These are phyloP conservation scores for fruit fly (Drosophila melanogaster) DNA, from an alignment of 1,140 invertebrate genomes.

Conservation along the genomic window Release_6_plus_ISO1_MT NT_037436.4:3055501-3056000, in stretches of 20 bases:
- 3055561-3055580: slow-evolving; percentile 54
- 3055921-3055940: slow-evolving; percentile 76
- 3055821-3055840: no score
- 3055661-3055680: slow-evolving; percentile 52
- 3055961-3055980: slow-evolving; percentile 78
- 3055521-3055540: slow-evolving; percentile 69
- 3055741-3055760: no score
- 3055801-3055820: no score
- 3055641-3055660: slow-evolving; percentile 65
- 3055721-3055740: no score
- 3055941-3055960: slow-evolving; percentile 74
- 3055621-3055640: slow-evolving; percentile 63
- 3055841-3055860: no score
- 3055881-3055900: not conserved
- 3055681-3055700: slow-evolving; percentile 10
- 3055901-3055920: slow-evolving; percentile 68
- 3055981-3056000: slow-evolving; percentile 72
- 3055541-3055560: slow-evolving; percentile 65
- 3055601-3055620: slow-evolving; percentile 74
- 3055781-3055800: no score
- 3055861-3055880: no score
- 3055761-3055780: no score
- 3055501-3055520: slow-evolving; percentile 33
- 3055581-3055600: slow-evolving; percentile 71
- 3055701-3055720: not conserved